Evolutionary conservation across 2,888 invertebrate species (phyloP), one percentile per base, ranked within the genome.

Genomic region (Pollenia angustigena): DNA sequence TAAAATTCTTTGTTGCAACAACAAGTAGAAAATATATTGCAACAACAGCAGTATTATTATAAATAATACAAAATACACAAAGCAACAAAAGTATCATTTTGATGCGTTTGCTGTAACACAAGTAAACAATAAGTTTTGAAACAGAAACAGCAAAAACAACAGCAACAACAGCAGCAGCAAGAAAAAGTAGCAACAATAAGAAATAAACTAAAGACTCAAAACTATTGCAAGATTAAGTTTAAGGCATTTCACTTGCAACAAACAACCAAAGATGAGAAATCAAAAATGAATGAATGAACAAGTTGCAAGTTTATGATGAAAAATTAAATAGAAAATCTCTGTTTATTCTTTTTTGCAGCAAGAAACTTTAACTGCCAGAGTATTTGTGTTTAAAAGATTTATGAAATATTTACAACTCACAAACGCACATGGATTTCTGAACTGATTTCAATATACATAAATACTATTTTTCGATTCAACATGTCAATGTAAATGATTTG

Each of bases 61-160:
- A 56, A 72, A 66, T 56, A 74, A 80, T 11, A 46, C 44, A 50
- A 75, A 16, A 46, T 58, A 72, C 64, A 75, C 56, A 52, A 71
- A 46, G 23, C 60, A 68, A 69, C 82, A 79, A 71, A 69, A 81
- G 87, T 87, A 87, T 87, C 84, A 84, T 87, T 87, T 87, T 84
- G 78, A 87, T 87, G 84, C 81, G 81, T 87, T 84, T 66, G 81
- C 74, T 83, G 84, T 72, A 81, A 81, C 76, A 81, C 42, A 76
- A 76, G 81, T 81, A 84, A 84, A 84, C 79, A 84, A 84, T 84
- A 84, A 79, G 60, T 84, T 74, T 48, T 18, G 52, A 42, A 44
- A 56, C 50, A 56, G 18, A 10, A 81, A 32, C 48, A 71, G 50
- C 18, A 23, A 23, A 23, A 23, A 56, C 42, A 84, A 18, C 16